Evolutionary conservation across 2,797 vertebrate genomes (phyloP).

Genomic region (Psittacula derbiana): DNA sequence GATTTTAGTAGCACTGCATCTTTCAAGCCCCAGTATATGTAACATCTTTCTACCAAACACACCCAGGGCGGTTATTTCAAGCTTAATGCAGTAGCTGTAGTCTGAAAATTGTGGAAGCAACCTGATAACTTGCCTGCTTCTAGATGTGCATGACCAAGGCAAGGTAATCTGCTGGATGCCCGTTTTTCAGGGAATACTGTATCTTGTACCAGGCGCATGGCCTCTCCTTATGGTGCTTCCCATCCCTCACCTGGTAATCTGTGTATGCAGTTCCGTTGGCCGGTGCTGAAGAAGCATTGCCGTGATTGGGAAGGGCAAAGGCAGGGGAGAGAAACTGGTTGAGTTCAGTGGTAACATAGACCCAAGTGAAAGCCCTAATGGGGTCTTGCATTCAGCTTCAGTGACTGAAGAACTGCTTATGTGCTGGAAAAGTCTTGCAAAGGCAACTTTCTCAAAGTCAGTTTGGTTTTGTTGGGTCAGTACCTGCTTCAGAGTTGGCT

Average conservation of each 20-base stretch:
- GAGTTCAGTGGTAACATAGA: neutral
- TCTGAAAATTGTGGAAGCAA: neutral
- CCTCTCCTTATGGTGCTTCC: neutral
- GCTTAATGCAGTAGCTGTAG: neutral
- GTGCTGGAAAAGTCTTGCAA: fast-evolving
- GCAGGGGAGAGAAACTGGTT: neutral
- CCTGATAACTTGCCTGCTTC: neutral
- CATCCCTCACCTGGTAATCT: neutral
- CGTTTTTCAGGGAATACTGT: neutral
- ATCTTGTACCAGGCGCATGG: fast-evolving
- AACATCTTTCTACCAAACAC: neutral
- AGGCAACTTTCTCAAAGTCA: neutral
- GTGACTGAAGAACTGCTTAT: neutral
- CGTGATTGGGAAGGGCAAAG: neutral
- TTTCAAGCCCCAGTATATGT: neutral
- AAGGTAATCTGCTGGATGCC: too few species aligned
- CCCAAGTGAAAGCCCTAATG: neutral
- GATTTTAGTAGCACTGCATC: neutral
- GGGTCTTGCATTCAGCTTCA: neutral
- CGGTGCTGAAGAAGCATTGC: fast-evolving
- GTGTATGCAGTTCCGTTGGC: fast-evolving
- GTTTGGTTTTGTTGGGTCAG: neutral
- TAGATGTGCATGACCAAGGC: neutral
- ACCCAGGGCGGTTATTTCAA: neutral
- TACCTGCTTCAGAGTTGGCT: neutral